phyloP scores from a whole-genome alignment of 2,888 invertebrate genomes.

The Reticulitermes lucifugus region DNA sequence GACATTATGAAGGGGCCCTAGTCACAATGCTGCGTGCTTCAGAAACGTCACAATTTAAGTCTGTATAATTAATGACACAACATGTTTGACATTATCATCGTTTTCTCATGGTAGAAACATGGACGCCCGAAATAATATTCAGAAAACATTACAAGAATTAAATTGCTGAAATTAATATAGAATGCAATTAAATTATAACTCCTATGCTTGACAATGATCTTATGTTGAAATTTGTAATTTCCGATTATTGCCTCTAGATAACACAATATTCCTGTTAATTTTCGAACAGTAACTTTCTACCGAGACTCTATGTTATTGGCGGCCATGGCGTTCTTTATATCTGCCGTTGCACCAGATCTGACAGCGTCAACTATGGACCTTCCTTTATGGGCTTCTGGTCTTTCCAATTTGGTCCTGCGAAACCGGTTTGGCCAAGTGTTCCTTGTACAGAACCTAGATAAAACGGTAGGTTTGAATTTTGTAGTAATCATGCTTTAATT shows the following conservation, averaged over 20 bases:
- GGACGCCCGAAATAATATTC: too few species aligned
- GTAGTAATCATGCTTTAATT: too few species aligned
- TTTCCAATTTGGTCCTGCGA: neutral
- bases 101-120: too few species aligned
- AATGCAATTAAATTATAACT: neutral
- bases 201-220: neutral
- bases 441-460: neutral
- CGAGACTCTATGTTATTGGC: constrained; percentile 3
- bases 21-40: too few species aligned
- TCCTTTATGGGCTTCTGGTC: neutral
- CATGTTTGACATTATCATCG: too few species aligned
- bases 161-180: neutral
- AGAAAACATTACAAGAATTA: neutral
- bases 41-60: too few species aligned
- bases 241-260: neutral
- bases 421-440: neutral
- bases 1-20: too few species aligned
- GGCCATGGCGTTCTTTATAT: neutral
- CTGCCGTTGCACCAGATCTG: neutral
- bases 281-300: constrained; percentile 5
- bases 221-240: neutral
- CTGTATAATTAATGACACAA: too few species aligned
- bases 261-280: neutral
- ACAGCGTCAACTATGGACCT: neutral
- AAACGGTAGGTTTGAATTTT: neutral